These are phyloP conservation scores for Aporophyla lueneburgensis DNA, from an alignment of 2,888 invertebrate genomes.

Conservation along the genomic window DNA sequence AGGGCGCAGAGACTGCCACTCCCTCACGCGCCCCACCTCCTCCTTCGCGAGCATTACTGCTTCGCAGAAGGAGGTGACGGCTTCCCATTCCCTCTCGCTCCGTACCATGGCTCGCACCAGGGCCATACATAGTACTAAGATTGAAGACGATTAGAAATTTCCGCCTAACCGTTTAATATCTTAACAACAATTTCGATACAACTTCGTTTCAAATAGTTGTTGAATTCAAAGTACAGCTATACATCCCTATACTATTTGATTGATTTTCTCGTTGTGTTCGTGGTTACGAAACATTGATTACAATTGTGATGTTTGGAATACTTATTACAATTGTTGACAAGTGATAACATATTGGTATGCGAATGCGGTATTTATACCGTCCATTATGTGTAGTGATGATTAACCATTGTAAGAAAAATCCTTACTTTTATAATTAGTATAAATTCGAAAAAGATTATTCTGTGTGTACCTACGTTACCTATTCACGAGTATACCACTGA, in stretches of 20 bases:
- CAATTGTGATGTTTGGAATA: constrained; percentile 20
- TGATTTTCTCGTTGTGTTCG: not conserved
- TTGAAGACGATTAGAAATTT: not conserved
- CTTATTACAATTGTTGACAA: constrained; percentile 24
- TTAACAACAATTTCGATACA: not conserved
- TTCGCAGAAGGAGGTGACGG: no score
- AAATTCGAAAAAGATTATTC: no score
- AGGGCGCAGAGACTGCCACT: no score
- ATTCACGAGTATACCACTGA: no score
- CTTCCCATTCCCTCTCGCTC: no score
- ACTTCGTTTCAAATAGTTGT: not conserved
- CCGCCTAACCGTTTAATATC: not conserved
- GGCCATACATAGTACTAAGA: no score
- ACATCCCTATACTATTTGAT: not conserved
- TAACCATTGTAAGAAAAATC: not conserved
- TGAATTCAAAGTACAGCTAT: not conserved
- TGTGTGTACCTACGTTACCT: no score
- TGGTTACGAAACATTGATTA: constrained; percentile 5
- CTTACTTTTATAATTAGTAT: no score
- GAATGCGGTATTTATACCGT: not conserved
- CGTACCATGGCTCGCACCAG: no score
- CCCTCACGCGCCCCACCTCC: no score
- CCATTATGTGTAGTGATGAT: not conserved
- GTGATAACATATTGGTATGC: not conserved
- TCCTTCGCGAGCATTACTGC: no score